Evolutionary conservation across 2,888 invertebrate genomes (phyloP), one percentile per base, ranked within the genome.

Genomic region (Agriopis aurantiaria): DNA sequence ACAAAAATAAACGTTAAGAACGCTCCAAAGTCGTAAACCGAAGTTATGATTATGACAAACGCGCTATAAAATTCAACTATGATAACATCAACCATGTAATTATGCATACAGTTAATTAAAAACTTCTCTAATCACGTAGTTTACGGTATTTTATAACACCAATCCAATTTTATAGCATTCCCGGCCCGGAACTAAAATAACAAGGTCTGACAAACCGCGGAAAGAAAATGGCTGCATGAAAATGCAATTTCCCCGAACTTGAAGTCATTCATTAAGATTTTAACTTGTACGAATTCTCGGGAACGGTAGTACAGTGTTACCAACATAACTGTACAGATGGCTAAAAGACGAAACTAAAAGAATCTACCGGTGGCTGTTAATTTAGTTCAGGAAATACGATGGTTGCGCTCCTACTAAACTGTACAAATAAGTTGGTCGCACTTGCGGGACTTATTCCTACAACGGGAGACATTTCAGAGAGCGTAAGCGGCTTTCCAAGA

Each of bases 251-350:
- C 69, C 60, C 52, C 75, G 79, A 78, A 77, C 76, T 72, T 71
- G 74, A 65, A 73, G 74, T 80, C 84, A 83, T 88, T 90, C 88
- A 90, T 91, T 88, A 90, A 90, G 89, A 86, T 90, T 88, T 86
- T 87, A 89, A 90, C 86, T 87, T 80, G 84, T 82, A 83, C 82
- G 83, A 88, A 88, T 88, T 88, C 79, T 78, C 71, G 65, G 73
- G 77, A 75, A 73, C 63, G 33, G 40, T 11, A 23, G 45, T n/a
- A 55, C 33, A 8, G 11, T 11, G 43, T 10, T 10, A 11, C 57
- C 23, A 58, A 33, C 23, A 23, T 48, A 10, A 17, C 6, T 8
- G 14, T 46, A 10, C 5, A 3, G 8, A 1, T 58, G 45, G 56
- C 12, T 3, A 48, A 33, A 23, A 23, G 1, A 8, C 4, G 46